Base-by-base conservation (phyloP, 2,888 invertebrate species). In the Perithous albicinctus region DNA sequence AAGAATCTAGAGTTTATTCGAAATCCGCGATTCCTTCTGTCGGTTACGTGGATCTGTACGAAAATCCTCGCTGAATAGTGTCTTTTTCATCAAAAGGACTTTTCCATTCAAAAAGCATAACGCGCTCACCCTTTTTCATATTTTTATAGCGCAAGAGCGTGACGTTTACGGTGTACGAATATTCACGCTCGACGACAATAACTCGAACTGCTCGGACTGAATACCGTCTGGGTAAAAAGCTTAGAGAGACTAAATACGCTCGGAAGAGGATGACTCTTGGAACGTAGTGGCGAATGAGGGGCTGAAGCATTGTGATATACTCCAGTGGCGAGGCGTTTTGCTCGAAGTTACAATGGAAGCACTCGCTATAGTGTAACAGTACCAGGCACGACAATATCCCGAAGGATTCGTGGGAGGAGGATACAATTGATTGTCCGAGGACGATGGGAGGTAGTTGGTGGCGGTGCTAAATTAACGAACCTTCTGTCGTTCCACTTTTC, bases 221-320 rank as follows among this genome's bases (percentile, higher is more conserved):
- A 77, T 72, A 51, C 59, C 12, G 76, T 80, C 76, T 80, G 76
- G 72, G 66, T 20, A 61, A 43, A 15, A 54, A 54, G 41, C 29
- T 1, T 15, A n/a, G 4, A 23, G 35, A 51, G 43, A 67, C 67
- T 77, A 77, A 77, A 77, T 81, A 67, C 51, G 51, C 64, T 70
- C 8, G 46, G 6, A 12, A 48, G 20, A 73, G 67, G 72, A 63
- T n/a, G 43, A 63, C 29, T 35, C 35, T 61, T 32, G 29, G 29
- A 18, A 59, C n/a, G n/a, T n/a, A 5, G 18, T 43, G 29, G 20
- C 35, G 18, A 51, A n/a, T 35, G 63, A 51, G 69, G 23, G 41
- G 26, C 2, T 15, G 15, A 35, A 38, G 38, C 51, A 81, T 73
- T 77, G 77, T 56, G 76, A 69, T 78, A 69, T 78, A 63, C 46